phyloP scores from a whole-genome alignment of 2,797 vertebrate genomes.

The Coendou prehensilis region DNA sequence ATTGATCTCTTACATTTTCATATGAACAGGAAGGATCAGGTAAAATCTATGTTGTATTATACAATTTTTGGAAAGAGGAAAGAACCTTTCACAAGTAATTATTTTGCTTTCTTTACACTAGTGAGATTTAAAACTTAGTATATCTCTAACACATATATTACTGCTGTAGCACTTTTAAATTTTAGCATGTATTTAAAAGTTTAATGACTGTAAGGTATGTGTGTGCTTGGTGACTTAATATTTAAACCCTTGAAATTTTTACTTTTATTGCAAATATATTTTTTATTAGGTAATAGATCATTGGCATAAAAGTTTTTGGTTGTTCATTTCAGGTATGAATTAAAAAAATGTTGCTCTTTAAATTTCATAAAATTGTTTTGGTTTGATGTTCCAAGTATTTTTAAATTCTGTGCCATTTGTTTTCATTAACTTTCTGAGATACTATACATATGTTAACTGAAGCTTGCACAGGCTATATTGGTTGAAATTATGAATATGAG shows the following conservation, averaged over 20 bases:
- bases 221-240: background rate
- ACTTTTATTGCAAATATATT: constrained; percentile 10
- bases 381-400: constrained; percentile 14
- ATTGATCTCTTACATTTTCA: background rate
- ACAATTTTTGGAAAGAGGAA: background rate
- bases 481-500: constrained; percentile 29
- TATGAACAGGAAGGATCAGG: background rate
- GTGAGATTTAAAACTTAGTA: background rate
- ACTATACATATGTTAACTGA: background rate
- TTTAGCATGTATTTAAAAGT: background rate
- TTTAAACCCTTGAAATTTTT: background rate
- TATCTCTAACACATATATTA: background rate
- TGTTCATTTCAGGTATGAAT: constrained; percentile 48
- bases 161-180: constrained; percentile 16
- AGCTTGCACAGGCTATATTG: background rate
- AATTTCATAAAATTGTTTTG: constrained; percentile 14
- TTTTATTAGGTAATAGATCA: background rate
- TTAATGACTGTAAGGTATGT: constrained; percentile 37
- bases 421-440: constrained; percentile 11
- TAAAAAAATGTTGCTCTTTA: background rate
- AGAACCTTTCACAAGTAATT: background rate
- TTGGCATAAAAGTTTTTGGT: background rate
- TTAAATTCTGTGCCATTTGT: background rate
- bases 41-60: constrained; percentile 17
- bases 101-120: background rate